Conservation (phyloP, 1,140 invertebrate genomes). For the Chionoecetes opilio region DNA sequence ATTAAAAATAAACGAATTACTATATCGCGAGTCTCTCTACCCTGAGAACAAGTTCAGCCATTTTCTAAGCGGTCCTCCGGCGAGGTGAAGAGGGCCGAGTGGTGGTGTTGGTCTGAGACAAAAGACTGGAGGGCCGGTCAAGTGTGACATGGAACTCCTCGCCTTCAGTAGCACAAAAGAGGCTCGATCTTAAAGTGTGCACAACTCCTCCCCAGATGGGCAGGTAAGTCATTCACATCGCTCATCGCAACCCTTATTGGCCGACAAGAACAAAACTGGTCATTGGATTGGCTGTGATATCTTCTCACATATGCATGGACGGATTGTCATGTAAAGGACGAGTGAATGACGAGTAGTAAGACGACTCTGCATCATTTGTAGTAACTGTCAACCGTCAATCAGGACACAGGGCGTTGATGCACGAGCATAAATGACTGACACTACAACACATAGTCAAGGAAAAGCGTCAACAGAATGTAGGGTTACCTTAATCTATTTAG, state of each 20-base stretch:
- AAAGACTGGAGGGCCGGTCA: constrained; percentile 42
- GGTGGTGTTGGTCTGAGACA: constrained; percentile 59
- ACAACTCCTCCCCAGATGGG: constrained; percentile 39
- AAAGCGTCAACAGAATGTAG: neutral
- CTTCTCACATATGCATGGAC: neutral
- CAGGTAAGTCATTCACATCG: constrained; percentile 48
- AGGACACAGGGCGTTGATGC: neutral
- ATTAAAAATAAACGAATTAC: constrained; percentile 60
- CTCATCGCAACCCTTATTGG: constrained; percentile 50
- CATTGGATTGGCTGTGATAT: constrained; percentile 40
- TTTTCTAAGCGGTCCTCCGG: constrained; percentile 68
- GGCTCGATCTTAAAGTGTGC: neutral
- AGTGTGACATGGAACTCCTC: constrained; percentile 61
- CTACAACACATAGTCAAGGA: neutral
- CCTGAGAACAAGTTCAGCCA: constrained; percentile 67
- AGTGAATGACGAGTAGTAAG: neutral
- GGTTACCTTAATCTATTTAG: constrained; percentile 9
- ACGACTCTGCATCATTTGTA: neutral
- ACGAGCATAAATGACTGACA: neutral
- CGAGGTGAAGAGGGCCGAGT: constrained; percentile 49
- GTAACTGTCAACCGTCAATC: neutral
- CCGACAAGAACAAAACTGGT: constrained; percentile 1
- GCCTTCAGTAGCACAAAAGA: constrained; percentile 55
- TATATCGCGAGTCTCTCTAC: constrained; percentile 49
- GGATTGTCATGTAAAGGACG: neutral